A percentile compares a stretch with the other conserved stretches of the same genome.
Conservation (phyloP, 2,888 invertebrate genomes). For the Drosophila mercatorum region DNA sequence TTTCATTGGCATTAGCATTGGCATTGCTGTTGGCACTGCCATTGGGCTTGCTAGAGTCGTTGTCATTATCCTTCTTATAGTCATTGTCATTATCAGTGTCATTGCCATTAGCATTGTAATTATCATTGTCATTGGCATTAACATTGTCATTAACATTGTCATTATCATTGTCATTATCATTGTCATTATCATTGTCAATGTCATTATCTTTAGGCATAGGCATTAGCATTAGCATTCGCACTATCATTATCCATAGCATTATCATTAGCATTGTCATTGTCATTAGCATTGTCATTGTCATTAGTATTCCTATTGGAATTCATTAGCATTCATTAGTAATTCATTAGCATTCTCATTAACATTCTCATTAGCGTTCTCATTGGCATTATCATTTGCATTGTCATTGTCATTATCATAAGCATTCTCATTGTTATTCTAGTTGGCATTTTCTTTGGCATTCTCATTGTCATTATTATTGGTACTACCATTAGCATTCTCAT, state of each 20-base stretch:
- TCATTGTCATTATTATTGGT: not conserved
- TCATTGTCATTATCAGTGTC: not conserved
- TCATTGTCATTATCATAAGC: not conserved
- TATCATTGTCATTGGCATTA: conserved; percentile 2
- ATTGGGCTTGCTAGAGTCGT: not conserved
- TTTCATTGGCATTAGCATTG: not conserved
- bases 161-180: not conserved
- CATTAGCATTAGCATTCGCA: no score
- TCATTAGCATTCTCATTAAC: no score
- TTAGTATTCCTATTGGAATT: no score
- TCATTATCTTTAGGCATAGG: no score
- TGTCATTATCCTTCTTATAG: not conserved
- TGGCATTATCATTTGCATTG: not conserved
- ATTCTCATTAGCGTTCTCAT: not conserved
- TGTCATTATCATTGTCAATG: no score
- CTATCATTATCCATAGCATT: no score
- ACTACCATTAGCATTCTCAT: not conserved
- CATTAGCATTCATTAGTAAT: no score
- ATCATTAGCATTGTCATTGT: no score
- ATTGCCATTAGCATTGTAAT: conserved; percentile 4
- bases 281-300: no score
- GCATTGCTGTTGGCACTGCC: not conserved
- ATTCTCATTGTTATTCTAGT: conserved; percentile 1
- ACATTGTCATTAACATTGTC: conserved; percentile 3
- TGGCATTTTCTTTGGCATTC: not conserved